These are phyloP conservation scores for Phortica variegata DNA, from an alignment of 1,140 invertebrate genomes.

Conservation along the genomic window DNA sequence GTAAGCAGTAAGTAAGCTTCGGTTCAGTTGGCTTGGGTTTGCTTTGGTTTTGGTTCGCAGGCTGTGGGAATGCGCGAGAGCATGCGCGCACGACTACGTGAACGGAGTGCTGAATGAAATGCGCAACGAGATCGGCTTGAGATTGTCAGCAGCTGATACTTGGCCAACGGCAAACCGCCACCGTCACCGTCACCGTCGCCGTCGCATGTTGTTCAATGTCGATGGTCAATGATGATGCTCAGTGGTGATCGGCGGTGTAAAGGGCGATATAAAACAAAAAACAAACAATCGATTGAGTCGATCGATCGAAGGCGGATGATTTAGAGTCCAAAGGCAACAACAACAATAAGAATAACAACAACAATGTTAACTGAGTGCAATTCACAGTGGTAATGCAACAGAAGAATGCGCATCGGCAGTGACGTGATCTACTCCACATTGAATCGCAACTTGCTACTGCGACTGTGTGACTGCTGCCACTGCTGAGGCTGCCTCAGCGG, in stretches of 20 bases:
- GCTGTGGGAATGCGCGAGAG: conserved; percentile 40
- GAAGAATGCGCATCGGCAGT: neutral
- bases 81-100: conserved; percentile 22
- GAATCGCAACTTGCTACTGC: conserved; percentile 15
- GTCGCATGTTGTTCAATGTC: conserved; percentile 22
- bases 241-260: conserved; percentile 21
- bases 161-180: neutral
- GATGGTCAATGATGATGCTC: conserved; percentile 23
- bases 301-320: neutral
- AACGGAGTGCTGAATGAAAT: conserved; percentile 25
- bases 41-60: no score
- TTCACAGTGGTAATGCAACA: no score
- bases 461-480: conserved; percentile 1
- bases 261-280: neutral
- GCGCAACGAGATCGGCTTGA: neutral
- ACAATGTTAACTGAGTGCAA: no score
- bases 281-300: neutral
- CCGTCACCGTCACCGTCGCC: neutral
- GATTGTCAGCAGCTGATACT: neutral
- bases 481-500: neutral
- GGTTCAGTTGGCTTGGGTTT: no score
- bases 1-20: no score
- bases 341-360: no score
- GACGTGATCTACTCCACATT: conserved; percentile 51
- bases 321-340: neutral